These are phyloP conservation scores for Etheostoma perlongum DNA, from an alignment of 2,797 vertebrate species.

Conservation along the genomic window DNA sequence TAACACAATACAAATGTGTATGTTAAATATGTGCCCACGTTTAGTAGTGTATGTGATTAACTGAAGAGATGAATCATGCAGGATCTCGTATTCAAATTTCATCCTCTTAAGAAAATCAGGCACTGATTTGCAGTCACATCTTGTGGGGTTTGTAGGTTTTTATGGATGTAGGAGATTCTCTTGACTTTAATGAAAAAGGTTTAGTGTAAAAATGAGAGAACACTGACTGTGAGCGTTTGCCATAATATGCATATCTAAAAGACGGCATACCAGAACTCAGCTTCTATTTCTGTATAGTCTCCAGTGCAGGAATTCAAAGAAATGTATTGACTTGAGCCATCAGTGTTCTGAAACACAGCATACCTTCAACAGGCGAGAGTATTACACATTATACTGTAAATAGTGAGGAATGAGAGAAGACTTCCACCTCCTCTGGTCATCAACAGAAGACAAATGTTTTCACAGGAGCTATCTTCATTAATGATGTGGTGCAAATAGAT, in stretches of 20 bases:
- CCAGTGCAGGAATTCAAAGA: neutral
- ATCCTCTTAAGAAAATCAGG: slow-evolving; percentile 15
- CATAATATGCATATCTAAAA: neutral
- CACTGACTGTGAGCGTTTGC: neutral
- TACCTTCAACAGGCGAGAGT: neutral
- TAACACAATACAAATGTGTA: neutral
- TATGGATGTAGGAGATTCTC: neutral
- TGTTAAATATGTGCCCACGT: neutral
- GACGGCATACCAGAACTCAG: neutral
- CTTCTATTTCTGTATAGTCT: neutral
- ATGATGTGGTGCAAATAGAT: neutral
- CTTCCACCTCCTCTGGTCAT: too few relatives aligned
- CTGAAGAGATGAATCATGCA: slow-evolving; percentile 13
- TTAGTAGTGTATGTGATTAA: slow-evolving; percentile 26
- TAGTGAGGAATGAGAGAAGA: too few relatives aligned
- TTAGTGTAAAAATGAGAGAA: neutral
- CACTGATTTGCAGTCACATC: slow-evolving; percentile 11
- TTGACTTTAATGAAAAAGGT: neutral
- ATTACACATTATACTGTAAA: neutral
- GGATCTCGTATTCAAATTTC: slow-evolving; percentile 32
- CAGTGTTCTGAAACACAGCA: neutral
- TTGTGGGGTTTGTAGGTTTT: neutral
- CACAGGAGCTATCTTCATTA: neutral
- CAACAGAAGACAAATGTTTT: neutral
- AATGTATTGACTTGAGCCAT: neutral